Evolutionary conservation across 2,888 invertebrate species (phyloP).

Genomic region (Endotricha flammealis): DNA sequence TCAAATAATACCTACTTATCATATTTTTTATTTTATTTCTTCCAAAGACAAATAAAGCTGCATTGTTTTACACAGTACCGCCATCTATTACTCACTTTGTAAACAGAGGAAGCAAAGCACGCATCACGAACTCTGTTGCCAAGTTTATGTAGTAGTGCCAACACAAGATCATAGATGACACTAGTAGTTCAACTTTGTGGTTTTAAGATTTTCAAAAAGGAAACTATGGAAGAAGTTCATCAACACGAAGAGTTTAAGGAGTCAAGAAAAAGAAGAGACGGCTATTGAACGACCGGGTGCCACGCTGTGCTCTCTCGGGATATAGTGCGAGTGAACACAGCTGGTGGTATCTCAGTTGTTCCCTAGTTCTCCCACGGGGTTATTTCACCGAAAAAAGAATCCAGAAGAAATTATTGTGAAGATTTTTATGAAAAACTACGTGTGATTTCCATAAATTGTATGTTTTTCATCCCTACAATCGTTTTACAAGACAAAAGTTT

Average conservation of each 20-base stretch:
- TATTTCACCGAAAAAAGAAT: constrained; percentile 12
- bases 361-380: constrained; percentile 62
- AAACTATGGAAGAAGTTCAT: not conserved
- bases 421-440: not conserved
- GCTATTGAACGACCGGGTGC: constrained; percentile 91
- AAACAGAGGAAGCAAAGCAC: constrained; percentile 15
- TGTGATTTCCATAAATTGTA: too few relatives aligned
- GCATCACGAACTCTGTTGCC: constrained; percentile 8
- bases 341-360: constrained; percentile 99
- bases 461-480: too few relatives aligned
- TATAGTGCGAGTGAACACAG: constrained; percentile 94
- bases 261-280: constrained; percentile 24
- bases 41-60: too few relatives aligned
- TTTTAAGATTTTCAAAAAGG: constrained; percentile 5
- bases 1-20: too few relatives aligned
- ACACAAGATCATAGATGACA: constrained; percentile 22
- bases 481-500: too few relatives aligned
- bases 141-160: constrained; percentile 10
- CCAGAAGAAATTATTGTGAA: constrained; percentile 1
- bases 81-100: constrained; percentile 33
- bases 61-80: constrained; percentile 29
- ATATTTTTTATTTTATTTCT: too few relatives aligned
- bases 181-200: constrained; percentile 1
- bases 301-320: constrained; percentile 97
- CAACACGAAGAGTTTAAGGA: constrained; percentile 11